Evolutionary conservation across 2,113 vertebrate genomes (phyloP), one percentile per base, ranked within the genome.

Genomic region (Mohoua ochrocephala): DNA sequence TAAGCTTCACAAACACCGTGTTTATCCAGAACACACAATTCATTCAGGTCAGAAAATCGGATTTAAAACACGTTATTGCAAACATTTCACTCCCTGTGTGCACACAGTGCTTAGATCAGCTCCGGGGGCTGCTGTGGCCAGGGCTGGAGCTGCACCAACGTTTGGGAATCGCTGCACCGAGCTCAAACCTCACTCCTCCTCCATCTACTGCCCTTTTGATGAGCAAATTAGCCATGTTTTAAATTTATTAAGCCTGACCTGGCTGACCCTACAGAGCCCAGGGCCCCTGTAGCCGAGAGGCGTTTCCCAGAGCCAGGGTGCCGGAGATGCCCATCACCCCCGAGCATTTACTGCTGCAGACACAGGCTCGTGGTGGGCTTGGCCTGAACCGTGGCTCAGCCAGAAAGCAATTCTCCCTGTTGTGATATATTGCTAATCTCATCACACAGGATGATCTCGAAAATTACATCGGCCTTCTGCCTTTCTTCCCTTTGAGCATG

Each of bases 361-460:
- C 52, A 28, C 44, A 4, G 45, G 52, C 60, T 17, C 1, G 3
- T 6, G 6, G 7, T 4, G 18, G 2, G 12, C 75, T 75, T 15
- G 1, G 71, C 61, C 67, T 50, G 70, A 76, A 3, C 75, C 4
- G 0, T 2, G 45, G n/a, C 22, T 84, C 94, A 87, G 84, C 13
- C 84, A 52, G 45, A 93, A 87, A 73, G 64, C 87, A 93, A 71
- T 83, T 82, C 41, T 30, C 75, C 2, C 0, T 39, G 57, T 26
- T 61, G 74, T 2, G 28, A 83, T 94, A 94, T n/a, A 96, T 7
- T 73, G 84, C 70, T 96, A 87, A 94, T 82, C 69, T 89, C 90
- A 96, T 85, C 93, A 87, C 78, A 77, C 5, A 74, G 84, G 78
- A 96, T 69, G 75, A 89, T 83, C 67, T 80, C 1, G 1, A 68